Evolutionary conservation across 37 sponge, comb jelly and placozoan species (phyloP).

Genomic region (Hormiphora californensis): DNA sequence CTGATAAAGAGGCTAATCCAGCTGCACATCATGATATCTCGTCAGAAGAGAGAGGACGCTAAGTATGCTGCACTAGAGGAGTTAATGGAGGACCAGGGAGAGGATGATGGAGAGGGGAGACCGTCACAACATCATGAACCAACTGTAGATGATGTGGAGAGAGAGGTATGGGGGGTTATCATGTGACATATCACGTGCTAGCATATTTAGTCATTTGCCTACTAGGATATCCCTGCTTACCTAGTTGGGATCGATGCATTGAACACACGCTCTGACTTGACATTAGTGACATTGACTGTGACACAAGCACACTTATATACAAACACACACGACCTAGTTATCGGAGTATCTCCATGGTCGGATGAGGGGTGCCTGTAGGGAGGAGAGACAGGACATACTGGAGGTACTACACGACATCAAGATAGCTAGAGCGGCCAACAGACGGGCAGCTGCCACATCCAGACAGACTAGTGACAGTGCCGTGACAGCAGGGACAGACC

Average conservation of each 20-base stretch:
- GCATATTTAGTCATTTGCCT: no score
- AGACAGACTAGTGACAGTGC: not conserved
- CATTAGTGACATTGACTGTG: no score
- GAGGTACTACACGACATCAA: slow-evolving; percentile 15
- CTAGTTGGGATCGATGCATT: no score
- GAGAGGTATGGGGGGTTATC: not conserved
- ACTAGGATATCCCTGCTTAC: no score
- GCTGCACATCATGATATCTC: slow-evolving; percentile 33
- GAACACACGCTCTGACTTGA: no score
- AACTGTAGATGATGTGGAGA: not conserved
- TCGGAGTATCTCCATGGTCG: not conserved
- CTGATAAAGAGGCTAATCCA: slow-evolving; percentile 43
- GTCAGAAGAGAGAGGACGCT: slow-evolving; percentile 33
- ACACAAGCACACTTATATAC: no score
- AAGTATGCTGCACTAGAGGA: not conserved
- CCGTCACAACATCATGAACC: not conserved
- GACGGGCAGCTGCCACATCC: no score
- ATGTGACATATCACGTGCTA: no score
- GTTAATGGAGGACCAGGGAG: not conserved
- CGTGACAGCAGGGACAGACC: not conserved
- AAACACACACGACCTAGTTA: not conserved
- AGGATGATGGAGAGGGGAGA: not conserved
- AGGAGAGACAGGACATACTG: slow-evolving; percentile 6
- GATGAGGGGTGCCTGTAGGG: not conserved
- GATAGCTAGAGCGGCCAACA: not conserved